Conservation (phyloP, 2,797 vertebrate genomes). For the Masticophis lateralis region DNA sequence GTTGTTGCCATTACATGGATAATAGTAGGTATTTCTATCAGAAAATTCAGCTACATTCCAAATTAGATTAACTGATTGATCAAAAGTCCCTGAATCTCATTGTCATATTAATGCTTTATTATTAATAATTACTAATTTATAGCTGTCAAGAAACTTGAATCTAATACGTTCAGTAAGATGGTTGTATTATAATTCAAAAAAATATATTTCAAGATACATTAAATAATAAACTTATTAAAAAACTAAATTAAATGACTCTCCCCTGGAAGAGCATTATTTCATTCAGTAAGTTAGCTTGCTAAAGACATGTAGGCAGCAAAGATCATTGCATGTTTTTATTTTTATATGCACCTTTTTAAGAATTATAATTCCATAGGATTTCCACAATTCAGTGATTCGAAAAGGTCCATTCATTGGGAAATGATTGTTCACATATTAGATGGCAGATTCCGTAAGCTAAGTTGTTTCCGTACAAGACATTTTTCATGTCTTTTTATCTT, state of each 20-base stretch:
- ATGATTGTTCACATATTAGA: neutral
- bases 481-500: constrained; percentile 11
- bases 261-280: neutral
- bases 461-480: rapidly evolving
- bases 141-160: neutral
- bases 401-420: neutral
- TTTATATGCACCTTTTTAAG: neutral
- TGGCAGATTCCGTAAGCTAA: neutral
- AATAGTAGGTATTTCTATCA: neutral
- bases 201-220: neutral
- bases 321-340: neutral
- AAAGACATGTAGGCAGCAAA: neutral
- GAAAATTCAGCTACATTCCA: neutral
- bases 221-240: neutral
- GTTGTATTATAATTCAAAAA: neutral
- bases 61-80: neutral
- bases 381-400: neutral
- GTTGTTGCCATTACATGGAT: neutral
- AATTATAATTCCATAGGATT: neutral
- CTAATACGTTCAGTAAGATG: neutral
- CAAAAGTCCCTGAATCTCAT: neutral
- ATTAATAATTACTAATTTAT: neutral
- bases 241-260: neutral
- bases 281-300: neutral
- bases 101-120: neutral